Evolutionary conservation across 2,797 vertebrate genomes (phyloP), one percentile per base, ranked within the genome.

Genomic region (Podarcis lilfordi): DNA sequence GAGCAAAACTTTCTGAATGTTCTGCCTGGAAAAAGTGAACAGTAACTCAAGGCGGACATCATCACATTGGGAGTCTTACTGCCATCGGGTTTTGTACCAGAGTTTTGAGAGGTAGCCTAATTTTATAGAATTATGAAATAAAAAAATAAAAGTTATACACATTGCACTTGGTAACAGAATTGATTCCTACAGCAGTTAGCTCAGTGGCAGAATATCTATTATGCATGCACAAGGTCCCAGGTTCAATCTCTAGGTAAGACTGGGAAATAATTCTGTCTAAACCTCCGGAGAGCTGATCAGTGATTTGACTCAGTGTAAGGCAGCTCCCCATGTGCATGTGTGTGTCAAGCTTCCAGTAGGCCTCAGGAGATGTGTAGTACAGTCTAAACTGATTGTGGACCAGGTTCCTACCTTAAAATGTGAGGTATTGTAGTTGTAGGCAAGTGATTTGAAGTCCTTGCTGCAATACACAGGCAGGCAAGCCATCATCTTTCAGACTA

Each of bases 11-110:
- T 91, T 90, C 93, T 92, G 93, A 91, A 45, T 94, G 96, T 96
- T 94, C 91, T 95, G 92, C 55, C 88, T 96, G 93, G 94, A 96
- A 97, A 96, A 95, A 95, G 88, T 93, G 93, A 96, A 92, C 90
- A 80, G 84, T 80, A 69, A 80, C 91, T 92, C 74, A 64, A 91
- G 92, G 90, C 87, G 93, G 87, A 94, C 94, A 86, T 75, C 0
- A 43, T 82, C 93, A 93, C 93, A 72, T 87, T 89, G 74, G 72
- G 55, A 68, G 43, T 85, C 91, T 72, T 88, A 82, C 1, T 85
- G 89, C 79, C 92, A 81, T 69, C 71, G 74, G 68, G 85, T 82
- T 40, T 61, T 84, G n/a, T 45, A 35, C 10, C 7, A 27, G 50
- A 37, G 23, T 61, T 35, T 13, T n/a, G 23, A 84, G 71, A 59